These are phyloP conservation scores for Ormyrus pomaceus DNA, from an alignment of 2,888 invertebrate genomes.

Conservation along the genomic window DNA sequence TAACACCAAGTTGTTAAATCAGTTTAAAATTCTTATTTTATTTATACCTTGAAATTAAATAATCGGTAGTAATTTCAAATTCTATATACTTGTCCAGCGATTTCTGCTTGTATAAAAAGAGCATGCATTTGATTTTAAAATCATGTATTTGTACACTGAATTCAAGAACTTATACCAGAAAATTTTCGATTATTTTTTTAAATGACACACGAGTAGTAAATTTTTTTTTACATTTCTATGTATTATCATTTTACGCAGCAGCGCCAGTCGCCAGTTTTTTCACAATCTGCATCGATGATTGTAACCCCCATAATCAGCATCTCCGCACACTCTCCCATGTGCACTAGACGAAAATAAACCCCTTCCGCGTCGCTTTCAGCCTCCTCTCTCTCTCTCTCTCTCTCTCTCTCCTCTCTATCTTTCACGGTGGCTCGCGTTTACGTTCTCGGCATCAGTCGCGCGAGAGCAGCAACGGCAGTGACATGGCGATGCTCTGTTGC, in stretches of 20 bases:
- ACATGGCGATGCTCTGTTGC: conserved; percentile 69
- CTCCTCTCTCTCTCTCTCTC: conserved; percentile 9
- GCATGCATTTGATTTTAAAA: too few relatives aligned
- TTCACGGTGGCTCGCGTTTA: background rate
- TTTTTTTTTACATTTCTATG: too few relatives aligned
- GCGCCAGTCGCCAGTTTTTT: background rate
- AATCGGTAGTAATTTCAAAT: too few relatives aligned
- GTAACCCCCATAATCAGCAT: background rate
- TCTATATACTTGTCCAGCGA: too few relatives aligned
- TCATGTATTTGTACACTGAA: too few relatives aligned
- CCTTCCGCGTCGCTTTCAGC: conserved; percentile 54
- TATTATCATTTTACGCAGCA: background rate
- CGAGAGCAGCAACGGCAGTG: conserved; percentile 16
- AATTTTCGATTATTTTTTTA: too few relatives aligned
- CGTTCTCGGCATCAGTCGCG: background rate
- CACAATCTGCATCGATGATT: background rate
- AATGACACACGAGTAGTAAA: too few relatives aligned
- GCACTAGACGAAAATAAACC: conserved; percentile 61
- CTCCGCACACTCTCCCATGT: background rate
- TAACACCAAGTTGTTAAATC: too few relatives aligned
- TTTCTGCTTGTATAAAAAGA: too few relatives aligned
- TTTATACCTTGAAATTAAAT: too few relatives aligned
- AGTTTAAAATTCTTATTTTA: too few relatives aligned
- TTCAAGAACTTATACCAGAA: too few relatives aligned
- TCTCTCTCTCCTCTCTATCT: conserved; percentile 21